These are phyloP conservation scores for Heliopora coerulea DNA, from an alignment of 92 coral and sea anemone species.

Conservation along the genomic window DNA sequence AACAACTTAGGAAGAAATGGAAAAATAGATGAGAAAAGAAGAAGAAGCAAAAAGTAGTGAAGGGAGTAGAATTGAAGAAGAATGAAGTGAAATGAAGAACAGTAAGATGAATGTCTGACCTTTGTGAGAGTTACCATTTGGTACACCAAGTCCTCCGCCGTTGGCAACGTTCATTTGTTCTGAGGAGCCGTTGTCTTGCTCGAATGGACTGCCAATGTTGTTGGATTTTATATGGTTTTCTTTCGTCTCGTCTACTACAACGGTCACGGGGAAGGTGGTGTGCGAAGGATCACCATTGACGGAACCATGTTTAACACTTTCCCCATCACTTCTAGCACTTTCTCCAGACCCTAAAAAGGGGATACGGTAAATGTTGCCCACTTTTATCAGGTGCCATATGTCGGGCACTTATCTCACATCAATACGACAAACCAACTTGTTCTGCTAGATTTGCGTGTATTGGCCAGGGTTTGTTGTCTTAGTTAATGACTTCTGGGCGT, in stretches of 20 bases:
- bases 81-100: background rate
- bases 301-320: slow-evolving; percentile 6
- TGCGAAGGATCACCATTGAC: slow-evolving; percentile 45
- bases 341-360: slow-evolving; percentile 22
- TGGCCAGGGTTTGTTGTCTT: too few relatives aligned
- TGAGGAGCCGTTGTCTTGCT: background rate
- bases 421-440: too few relatives aligned
- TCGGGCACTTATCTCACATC: too few relatives aligned
- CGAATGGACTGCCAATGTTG: slow-evolving; percentile 31
- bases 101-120: background rate
- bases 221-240: slow-evolving; percentile 5
- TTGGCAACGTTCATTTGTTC: slow-evolving; percentile 34
- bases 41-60: background rate
- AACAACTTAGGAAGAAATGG: too few relatives aligned
- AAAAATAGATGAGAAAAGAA: too few relatives aligned
- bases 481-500: too few relatives aligned
- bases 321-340: slow-evolving; percentile 27
- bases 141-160: slow-evolving; percentile 77
- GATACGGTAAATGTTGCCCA: too few relatives aligned
- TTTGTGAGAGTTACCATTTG: slow-evolving; percentile 90
- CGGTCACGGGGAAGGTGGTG: slow-evolving; percentile 32
- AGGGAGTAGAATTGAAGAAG: background rate
- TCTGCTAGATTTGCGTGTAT: too few relatives aligned
- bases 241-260: slow-evolving; percentile 37
- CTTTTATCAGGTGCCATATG: too few relatives aligned